Evolutionary conservation across 2,113 vertebrate genomes (phyloP).

Genomic region (Rousettus leschenaultii): DNA sequence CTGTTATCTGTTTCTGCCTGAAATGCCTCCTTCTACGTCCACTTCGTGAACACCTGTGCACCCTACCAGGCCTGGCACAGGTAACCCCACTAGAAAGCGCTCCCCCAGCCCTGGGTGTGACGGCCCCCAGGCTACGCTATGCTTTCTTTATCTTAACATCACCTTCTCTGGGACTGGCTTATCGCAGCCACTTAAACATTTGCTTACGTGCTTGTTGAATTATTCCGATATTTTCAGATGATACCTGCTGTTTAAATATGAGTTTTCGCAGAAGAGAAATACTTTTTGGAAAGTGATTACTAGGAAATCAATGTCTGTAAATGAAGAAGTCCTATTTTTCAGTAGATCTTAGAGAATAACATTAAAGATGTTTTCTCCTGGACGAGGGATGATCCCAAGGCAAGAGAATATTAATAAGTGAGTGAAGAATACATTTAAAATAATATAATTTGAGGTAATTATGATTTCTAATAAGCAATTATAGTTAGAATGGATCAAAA

Average conservation of each 20-base stretch:
- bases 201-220: not conserved
- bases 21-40: not conserved
- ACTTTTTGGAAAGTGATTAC: not conserved
- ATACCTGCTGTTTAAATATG: not conserved
- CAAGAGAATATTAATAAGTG: not conserved
- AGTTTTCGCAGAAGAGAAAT: not conserved
- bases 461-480: not conserved
- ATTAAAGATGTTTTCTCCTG: not conserved
- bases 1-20: not conserved
- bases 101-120: not conserved
- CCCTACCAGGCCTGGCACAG: not conserved
- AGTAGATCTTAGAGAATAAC: not conserved
- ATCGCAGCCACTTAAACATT: not conserved
- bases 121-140: fast-evolving
- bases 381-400: not conserved
- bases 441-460: not conserved
- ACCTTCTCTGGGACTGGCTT: not conserved
- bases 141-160: not conserved
- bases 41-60: not conserved
- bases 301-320: not conserved
- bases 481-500: not conserved
- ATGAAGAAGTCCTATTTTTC: not conserved
- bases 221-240: not conserved
- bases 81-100: no score
- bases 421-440: not conserved